Evolutionary conservation across 2,113 vertebrate genomes (phyloP), one percentile per base, ranked within the genome.

Genomic region (Agapornis roseicollis): DNA sequence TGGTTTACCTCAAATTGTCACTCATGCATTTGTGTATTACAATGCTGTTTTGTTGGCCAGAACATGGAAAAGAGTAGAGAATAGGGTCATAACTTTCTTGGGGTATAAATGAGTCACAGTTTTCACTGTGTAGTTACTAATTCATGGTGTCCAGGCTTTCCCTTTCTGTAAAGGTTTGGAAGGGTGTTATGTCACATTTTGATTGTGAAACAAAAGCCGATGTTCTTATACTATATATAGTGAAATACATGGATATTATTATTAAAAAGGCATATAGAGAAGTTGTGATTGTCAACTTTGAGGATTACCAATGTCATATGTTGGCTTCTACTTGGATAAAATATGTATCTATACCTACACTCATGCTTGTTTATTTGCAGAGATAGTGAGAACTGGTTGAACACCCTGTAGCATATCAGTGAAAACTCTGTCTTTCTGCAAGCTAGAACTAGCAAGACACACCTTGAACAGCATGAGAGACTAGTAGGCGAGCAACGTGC

Each of bases 361-460:
- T 56, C 5, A 8, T 4, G 24, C 29, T 91, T 93, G 70, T 90
- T 96, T 93, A 68, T 89, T 89, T 93, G 73, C 88, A 96, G 93
- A 86, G 95, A 89, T 1, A 65, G 70, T 50, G 90, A 92, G 69
- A 96, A 93, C 88, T 88, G 70, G 93, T 91, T 96, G 68, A 93
- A 84, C 86, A 69, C 22, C 55, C 28, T 65, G 65, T 92, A 92
- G 93, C 85, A 95, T 97, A 95, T 96, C 96, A 97, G 61, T 84
- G 88, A 90, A 96, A 95, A 76, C 77, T 74, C 52, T 65, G 74
- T 61, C 12, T 73, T 96, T 66, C 77, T 95, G 83, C 94, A 97
- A 95, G 96, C 88, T 83, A 64, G 77, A 84, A 96, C 94, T 94
- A 85, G 96, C 56, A 79, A 81, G 94, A 90, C 95, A 97, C 96